Evolutionary conservation across 2,113 vertebrate species (phyloP).

Genomic region (Athene cunicularia): DNA sequence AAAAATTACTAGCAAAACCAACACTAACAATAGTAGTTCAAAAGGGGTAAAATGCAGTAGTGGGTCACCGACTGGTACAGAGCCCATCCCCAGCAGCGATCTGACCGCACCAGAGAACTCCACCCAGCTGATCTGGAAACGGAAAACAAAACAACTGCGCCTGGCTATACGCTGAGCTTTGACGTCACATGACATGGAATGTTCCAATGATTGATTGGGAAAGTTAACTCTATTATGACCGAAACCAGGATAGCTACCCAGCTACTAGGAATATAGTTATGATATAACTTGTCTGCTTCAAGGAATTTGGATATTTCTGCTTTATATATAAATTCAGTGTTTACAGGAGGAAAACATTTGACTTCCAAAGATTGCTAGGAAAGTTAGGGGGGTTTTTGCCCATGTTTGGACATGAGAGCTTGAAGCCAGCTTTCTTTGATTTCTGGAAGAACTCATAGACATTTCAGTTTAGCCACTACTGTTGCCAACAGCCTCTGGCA

Average conservation of each 20-base stretch:
- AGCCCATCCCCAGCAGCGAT: too few species aligned
- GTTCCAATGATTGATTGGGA: too few species aligned
- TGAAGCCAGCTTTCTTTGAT: background rate
- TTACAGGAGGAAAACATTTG: background rate
- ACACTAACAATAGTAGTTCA: too few species aligned
- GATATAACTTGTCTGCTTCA: background rate
- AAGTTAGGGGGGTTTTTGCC: background rate
- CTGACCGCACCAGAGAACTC: too few species aligned
- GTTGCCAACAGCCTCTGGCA: background rate
- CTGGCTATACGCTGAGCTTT: too few species aligned
- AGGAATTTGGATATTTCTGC: background rate
- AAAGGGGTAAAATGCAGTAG: too few species aligned
- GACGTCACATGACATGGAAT: too few species aligned
- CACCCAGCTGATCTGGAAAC: too few species aligned
- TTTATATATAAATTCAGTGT: background rate
- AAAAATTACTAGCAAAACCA: too few species aligned
- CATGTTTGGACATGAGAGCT: background rate
- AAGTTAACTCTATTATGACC: too few species aligned
- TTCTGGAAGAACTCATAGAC: background rate
- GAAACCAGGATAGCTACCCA: background rate
- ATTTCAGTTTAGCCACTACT: background rate
- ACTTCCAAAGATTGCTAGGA: background rate
- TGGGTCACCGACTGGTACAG: too few species aligned
- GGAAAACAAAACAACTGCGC: too few species aligned
- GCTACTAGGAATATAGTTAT: background rate